phyloP scores from a whole-genome alignment of 2,888 invertebrate species.

The Argyresthia goedartella region DNA sequence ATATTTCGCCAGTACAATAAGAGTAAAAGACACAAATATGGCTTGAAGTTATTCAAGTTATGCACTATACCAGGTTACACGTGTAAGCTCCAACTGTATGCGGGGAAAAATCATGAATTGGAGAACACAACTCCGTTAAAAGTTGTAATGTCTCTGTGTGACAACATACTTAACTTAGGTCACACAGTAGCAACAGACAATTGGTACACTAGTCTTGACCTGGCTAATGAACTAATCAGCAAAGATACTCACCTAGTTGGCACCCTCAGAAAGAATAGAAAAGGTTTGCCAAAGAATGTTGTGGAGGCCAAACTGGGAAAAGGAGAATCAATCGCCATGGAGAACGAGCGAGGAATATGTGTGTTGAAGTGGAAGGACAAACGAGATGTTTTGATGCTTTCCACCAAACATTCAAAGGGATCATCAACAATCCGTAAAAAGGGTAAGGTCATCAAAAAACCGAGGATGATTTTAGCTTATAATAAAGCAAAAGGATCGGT shows the following conservation, averaged over 20 bases:
- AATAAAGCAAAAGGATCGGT: slow-evolving; percentile 27
- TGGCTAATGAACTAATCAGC: slow-evolving; percentile 12
- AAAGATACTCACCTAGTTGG: slow-evolving; percentile 12
- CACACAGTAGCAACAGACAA: slow-evolving; percentile 19
- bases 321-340: slow-evolving; percentile 15
- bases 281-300: slow-evolving; percentile 18
- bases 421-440: slow-evolving; percentile 13
- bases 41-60: slow-evolving; percentile 16
- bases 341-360: not conserved
- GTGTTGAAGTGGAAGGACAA: slow-evolving; percentile 18
- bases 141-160: slow-evolving; percentile 20
- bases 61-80: slow-evolving; percentile 20
- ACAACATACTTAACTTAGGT: slow-evolving; percentile 20
- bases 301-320: slow-evolving; percentile 21
- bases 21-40: slow-evolving; percentile 13
- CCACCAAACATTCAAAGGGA: slow-evolving; percentile 24
- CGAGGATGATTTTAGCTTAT: slow-evolving; percentile 22
- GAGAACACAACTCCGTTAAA: slow-evolving; percentile 19
- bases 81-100: slow-evolving; percentile 19
- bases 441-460: slow-evolving; percentile 17
- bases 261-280: slow-evolving; percentile 10
- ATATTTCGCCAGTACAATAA: slow-evolving; percentile 13
- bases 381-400: slow-evolving; percentile 20
- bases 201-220: slow-evolving; percentile 20
- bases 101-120: slow-evolving; percentile 21